Conservation (phyloP, 2,888 invertebrate species). For the Panorpa germanica region DNA sequence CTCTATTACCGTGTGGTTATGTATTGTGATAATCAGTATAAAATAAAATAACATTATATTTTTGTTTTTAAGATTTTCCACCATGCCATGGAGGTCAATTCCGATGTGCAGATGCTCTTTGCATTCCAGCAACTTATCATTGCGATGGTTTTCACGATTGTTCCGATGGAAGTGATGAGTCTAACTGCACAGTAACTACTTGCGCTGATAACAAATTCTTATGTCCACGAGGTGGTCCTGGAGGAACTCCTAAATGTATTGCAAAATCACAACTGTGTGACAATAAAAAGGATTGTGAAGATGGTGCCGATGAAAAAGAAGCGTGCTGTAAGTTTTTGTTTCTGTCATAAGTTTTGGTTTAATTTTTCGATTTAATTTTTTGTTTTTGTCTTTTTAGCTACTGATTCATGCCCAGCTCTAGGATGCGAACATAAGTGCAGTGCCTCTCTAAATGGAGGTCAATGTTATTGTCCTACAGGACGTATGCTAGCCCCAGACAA, state of each 20-base stretch:
- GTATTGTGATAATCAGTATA: too few relatives aligned
- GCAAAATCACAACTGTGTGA: slow-evolving; percentile 77
- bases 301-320: slow-evolving; percentile 74
- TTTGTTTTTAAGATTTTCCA: slow-evolving; percentile 51
- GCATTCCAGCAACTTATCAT: slow-evolving; percentile 74
- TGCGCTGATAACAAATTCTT: slow-evolving; percentile 84
- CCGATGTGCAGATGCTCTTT: slow-evolving; percentile 79
- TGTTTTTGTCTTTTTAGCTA: slow-evolving; percentile 34
- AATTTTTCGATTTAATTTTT: slow-evolving; percentile 7
- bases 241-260: slow-evolving; percentile 69
- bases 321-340: slow-evolving; percentile 60
- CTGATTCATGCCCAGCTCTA: slow-evolving; percentile 59
- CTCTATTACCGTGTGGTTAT: too few relatives aligned
- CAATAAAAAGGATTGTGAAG: slow-evolving; percentile 77
- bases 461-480: slow-evolving; percentile 78
- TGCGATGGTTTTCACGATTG: slow-evolving; percentile 84
- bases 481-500: slow-evolving; percentile 67
- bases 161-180: slow-evolving; percentile 76
- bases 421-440: slow-evolving; percentile 86
- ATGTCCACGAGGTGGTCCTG: slow-evolving; percentile 58
- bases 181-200: slow-evolving; percentile 69
- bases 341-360: neutral
- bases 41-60: slow-evolving; percentile 3
- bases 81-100: slow-evolving; percentile 81
- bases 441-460: slow-evolving; percentile 74